phyloP scores from a whole-genome alignment of 1,140 invertebrate species.

The Zaprionus camerounensis region DNA sequence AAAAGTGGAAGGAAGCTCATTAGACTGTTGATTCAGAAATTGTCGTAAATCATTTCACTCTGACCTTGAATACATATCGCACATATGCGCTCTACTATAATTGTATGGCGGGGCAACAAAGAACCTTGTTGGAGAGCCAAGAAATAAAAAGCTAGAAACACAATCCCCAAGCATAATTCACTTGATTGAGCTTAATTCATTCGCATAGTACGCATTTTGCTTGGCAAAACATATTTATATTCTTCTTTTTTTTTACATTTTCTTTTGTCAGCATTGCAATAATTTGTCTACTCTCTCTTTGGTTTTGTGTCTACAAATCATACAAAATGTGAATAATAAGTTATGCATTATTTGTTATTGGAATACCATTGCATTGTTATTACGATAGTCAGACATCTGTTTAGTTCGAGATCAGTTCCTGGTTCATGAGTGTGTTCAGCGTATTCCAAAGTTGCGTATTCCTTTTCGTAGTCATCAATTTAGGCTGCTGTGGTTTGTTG shows the following conservation, averaged over 20 bases:
- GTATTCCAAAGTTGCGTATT: conserved; percentile 4
- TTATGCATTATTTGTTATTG: conserved; percentile 18
- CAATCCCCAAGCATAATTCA: conserved; percentile 39
- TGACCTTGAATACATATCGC: conserved; percentile 52
- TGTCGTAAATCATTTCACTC: conserved; percentile 65
- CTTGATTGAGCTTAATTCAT: conserved; percentile 78
- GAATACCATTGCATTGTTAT: conserved; percentile 20
- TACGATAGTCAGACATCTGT: conserved; percentile 13
- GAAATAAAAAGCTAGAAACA: conserved; percentile 24
- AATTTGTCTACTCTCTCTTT: background rate
- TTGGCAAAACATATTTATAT: conserved; percentile 33
- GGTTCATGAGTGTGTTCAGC: conserved; percentile 9
- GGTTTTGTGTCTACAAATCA: conserved; percentile 14
- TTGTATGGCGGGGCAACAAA: conserved; percentile 37
- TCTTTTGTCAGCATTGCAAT: conserved; percentile 36
- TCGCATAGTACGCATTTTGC: conserved; percentile 72
- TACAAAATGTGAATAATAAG: conserved; percentile 5
- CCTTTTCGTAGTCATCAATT: background rate
- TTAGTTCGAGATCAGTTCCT: conserved; percentile 11
- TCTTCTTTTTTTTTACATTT: conserved; percentile 29
- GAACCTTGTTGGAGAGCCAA: conserved; percentile 35
- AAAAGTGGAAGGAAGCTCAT: conserved; percentile 16
- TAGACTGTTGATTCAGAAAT: conserved; percentile 63
- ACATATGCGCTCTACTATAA: conserved; percentile 20
- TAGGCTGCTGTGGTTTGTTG: conserved; percentile 59